These are phyloP conservation scores for Crotalus horridus DNA, from an alignment of 2,113 vertebrate species.

Conservation along the genomic window DNA sequence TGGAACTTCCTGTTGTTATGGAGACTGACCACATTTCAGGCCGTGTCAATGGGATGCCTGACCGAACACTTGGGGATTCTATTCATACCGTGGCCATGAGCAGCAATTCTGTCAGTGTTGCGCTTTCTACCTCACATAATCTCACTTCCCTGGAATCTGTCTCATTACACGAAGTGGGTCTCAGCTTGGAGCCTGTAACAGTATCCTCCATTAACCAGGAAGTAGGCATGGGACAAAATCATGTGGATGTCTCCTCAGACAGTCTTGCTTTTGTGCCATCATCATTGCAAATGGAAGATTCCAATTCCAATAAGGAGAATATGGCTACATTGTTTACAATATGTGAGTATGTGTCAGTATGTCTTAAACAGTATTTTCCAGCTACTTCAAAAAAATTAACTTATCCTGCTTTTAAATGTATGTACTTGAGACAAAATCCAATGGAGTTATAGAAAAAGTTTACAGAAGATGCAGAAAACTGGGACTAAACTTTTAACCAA, in stretches of 20 bases:
- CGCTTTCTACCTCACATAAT: slow-evolving; percentile 87
- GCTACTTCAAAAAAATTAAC: not conserved
- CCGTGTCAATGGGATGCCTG: slow-evolving; percentile 72
- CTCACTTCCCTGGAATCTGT: slow-evolving; percentile 86
- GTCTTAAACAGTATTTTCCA: slow-evolving; percentile 10
- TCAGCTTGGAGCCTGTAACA: slow-evolving; percentile 88
- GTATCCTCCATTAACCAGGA: slow-evolving; percentile 92
- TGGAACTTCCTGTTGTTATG: slow-evolving; percentile 95
- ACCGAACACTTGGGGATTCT: slow-evolving; percentile 80
- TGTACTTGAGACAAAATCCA: not conserved
- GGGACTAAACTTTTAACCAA: not conserved
- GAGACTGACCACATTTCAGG: slow-evolving; percentile 84
- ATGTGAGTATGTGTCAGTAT: slow-evolving; percentile 78
- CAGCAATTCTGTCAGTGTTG: slow-evolving; percentile 88
- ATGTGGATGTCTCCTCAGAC: slow-evolving; percentile 81
- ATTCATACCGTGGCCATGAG: slow-evolving; percentile 87
- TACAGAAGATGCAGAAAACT: accelerated
- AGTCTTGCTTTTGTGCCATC: slow-evolving; percentile 90
- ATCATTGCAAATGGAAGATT: slow-evolving; percentile 90
- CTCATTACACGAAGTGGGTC: slow-evolving; percentile 86
- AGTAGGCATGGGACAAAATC: slow-evolving; percentile 84
- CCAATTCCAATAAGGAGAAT: slow-evolving; percentile 92
- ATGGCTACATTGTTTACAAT: slow-evolving; percentile 89
- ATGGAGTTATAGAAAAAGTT: not conserved
- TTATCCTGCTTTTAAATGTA: not conserved